Conservation (phyloP, 2,888 invertebrate genomes). For the Tortricodes alternella region DNA sequence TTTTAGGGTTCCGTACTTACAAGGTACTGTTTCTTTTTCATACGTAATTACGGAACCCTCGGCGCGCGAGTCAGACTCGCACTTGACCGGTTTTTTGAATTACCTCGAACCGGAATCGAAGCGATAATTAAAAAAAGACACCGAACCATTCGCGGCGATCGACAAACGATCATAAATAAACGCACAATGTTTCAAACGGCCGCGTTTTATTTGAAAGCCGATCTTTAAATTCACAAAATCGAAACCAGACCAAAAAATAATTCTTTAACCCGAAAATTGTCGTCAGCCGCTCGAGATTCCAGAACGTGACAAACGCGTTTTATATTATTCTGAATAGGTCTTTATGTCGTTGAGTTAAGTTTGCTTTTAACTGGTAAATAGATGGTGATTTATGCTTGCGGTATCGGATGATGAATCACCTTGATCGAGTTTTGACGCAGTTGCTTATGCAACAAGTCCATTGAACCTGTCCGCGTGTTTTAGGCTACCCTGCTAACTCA, state of each 20-base stretch:
- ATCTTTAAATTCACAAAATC: constrained; percentile 28
- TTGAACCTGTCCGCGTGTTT: constrained; percentile 49
- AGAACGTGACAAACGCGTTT: constrained; percentile 5
- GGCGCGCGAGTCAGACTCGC: no score
- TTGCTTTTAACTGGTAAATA: constrained; percentile 17
- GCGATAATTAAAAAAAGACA: constrained; percentile 16
- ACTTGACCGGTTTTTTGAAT: no score
- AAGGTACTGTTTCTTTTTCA: no score
- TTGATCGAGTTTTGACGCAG: constrained; percentile 73
- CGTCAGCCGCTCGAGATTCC: not conserved
- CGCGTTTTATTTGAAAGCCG: constrained; percentile 25
- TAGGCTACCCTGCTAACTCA: constrained; percentile 46
- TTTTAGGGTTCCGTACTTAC: no score
- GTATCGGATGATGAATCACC: constrained; percentile 58
- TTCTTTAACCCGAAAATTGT: no score
- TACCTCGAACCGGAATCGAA: constrained; percentile 4
- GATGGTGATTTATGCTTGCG: constrained; percentile 33
- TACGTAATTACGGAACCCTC: no score
- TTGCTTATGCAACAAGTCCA: constrained; percentile 69
- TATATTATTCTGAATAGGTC: constrained; percentile 5
- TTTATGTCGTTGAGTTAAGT: constrained; percentile 20
- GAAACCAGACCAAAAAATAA: no score
- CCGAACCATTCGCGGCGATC: constrained; percentile 15
- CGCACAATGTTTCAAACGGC: constrained; percentile 18
- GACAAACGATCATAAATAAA: constrained; percentile 27